A percentile compares a stretch with the other conserved stretches of the same genome.
phyloP scores from a whole-genome alignment of 2,888 invertebrate species.

The Drosophila phalerata region DNA sequence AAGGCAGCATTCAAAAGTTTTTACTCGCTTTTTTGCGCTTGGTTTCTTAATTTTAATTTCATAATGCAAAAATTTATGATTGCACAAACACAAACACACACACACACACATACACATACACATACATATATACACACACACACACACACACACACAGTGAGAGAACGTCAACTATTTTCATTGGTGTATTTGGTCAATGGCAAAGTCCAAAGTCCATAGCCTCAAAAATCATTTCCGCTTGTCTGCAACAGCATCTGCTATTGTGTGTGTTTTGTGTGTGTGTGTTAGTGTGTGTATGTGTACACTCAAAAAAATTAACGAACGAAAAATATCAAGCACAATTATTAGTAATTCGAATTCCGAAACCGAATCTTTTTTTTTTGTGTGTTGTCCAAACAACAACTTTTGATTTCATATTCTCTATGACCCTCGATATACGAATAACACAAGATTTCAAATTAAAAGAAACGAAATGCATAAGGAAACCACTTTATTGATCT shows the following conservation, averaged over 20 bases:
- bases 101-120: not conserved
- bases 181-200: conserved; percentile 45
- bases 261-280: conserved; percentile 8
- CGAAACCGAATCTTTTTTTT: too few relatives aligned
- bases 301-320: not conserved
- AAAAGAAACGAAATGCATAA: too few relatives aligned
- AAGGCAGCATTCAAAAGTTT: conserved; percentile 46
- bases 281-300: conserved; percentile 19
- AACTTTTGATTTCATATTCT: too few relatives aligned
- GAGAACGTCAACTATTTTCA: conserved; percentile 38
- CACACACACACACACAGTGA: conserved; percentile 4
- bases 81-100: conserved; percentile 17
- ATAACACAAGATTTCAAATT: too few relatives aligned
- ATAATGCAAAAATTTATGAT: conserved; percentile 65
- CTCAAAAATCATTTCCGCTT: conserved; percentile 28
- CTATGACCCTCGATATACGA: too few relatives aligned
- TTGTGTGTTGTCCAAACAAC: too few relatives aligned
- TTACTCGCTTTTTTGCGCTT: conserved; percentile 40
- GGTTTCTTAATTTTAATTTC: conserved; percentile 60
- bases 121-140: conserved; percentile 2
- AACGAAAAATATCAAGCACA: too few relatives aligned
- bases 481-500: too few relatives aligned
- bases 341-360: too few relatives aligned
- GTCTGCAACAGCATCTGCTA: conserved; percentile 4
- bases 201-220: conserved; percentile 40